Evolutionary conservation across 2,888 invertebrate species (phyloP), one percentile per base, ranked within the genome.

Genomic region (Mythimna lalbum): DNA sequence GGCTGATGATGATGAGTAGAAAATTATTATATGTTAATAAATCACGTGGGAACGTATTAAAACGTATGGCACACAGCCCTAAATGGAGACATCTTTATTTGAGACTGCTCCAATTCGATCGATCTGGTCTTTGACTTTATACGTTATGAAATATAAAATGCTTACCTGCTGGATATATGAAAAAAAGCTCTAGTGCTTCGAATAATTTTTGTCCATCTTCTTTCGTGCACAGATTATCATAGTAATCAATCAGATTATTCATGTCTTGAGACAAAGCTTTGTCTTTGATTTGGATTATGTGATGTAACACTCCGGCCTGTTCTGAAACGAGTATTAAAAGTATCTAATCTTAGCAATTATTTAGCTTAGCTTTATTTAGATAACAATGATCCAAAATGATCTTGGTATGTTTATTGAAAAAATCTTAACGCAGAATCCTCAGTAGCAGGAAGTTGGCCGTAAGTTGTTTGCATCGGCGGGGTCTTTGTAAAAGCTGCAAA

Each of bases 151-250:
- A 27, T n/a, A 50, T 39, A 69, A 50, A 73, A 12, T 27, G 9
- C n/a, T 27, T 63, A 79, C 76, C 77, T 50, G 49, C 17, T 17
- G 81, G 81, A 69, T 27, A 63, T 7, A 27, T 0, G 12, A 49
- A 47, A 27, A 76, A 76, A 17, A 7, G 19, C 7, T 69, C n/a
- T 5, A 78, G 62, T 0, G 69, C 17, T 33, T n/a, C 21, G 7
- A 80, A 76, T 5, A 78, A 50, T 47, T 23, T 1, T 19, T 69
- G 19, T 33, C 76, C 81, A 0, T 78, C 81, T 52, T 50, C 23
- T 12, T 55, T 1, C 5, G 56, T 39, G 10, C 69, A 76, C 21
- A 80, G 12, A 0, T 0, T 10, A 52, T 78, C 77, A 56, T 59
- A 78, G n/a, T 17, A 59, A 43, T 75, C 4, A 0, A 74, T 0